A percentile compares a stretch with the other conserved stretches of the same genome.
Conservation (phyloP, 2,797 vertebrate genomes). For the Sparus aurata region DNA sequence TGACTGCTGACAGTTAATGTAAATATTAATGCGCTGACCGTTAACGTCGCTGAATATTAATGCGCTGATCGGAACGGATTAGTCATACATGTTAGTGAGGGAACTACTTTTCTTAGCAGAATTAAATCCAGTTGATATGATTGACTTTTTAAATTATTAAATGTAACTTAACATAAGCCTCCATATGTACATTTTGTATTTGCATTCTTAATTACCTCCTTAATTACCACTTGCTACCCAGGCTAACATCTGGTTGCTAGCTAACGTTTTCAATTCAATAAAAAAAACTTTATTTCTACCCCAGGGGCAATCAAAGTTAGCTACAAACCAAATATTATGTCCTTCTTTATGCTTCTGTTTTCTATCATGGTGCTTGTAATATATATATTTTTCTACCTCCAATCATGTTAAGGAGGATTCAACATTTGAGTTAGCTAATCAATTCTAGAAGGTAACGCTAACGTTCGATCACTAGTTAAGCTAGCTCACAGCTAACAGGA, state of each 20-base stretch:
- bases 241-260: no score
- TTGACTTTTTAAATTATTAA: not conserved
- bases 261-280: no score
- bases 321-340: no score
- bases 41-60: not conserved
- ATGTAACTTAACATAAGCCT: not conserved
- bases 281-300: no score
- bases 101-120: not conserved
- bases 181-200: no score
- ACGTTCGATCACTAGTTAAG: not conserved
- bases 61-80: not conserved
- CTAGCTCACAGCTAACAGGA: not conserved
- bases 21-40: slow-evolving; percentile 35
- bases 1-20: slow-evolving; percentile 11
- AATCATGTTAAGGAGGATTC: not conserved
- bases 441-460: not conserved
- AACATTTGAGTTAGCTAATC: not conserved
- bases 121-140: no score
- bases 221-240: no score
- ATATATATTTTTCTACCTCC: not conserved
- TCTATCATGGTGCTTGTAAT: not conserved
- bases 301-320: no score
- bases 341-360: no score
- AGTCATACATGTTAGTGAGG: not conserved
- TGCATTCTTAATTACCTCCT: no score